Base-by-base conservation (phyloP, 2,888 invertebrate species). In the Myopa testacea region DNA sequence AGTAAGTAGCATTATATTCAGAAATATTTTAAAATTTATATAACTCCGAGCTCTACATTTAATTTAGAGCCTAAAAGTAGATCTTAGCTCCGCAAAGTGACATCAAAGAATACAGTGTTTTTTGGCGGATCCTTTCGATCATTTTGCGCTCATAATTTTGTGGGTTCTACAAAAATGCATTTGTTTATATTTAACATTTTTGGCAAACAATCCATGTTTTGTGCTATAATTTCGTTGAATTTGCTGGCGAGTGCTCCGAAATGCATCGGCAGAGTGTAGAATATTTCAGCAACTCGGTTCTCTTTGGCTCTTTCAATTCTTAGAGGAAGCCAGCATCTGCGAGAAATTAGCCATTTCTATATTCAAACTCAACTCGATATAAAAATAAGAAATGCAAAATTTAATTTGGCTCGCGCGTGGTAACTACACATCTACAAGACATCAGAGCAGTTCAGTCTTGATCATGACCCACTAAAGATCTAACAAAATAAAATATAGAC, bases 391-490 rank as follows among this genome's bases (percentile, higher is more conserved):
- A 73, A 75, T 73, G 52, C 55, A 73, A 78, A 79, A 62, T 74
- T 63, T n/a, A 70, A 77, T 55, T 55, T n/a, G 10, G 55, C 5
- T n/a, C 55, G 10, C 5, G 5, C 55, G 16, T 10, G 55, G 8
- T 55, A 12, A 79, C 37, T 12, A 37, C 37, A 67, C 45, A 52
- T 75, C 68, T 75, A 68, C 55, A 68, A 60, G 40, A 52, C 10
- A 34, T 37, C 45, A 37, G 26, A 34, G 50, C 69, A 76, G 40
- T 62, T 58, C 67, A 65, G 68, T 78, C 72, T 62, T 87, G 87
- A 86, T 88, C 87, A 87, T 88, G 87, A 88, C 87, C 87, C 86
- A 86, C 81, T 87, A 84, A 83, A 83, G 81, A 76, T 76, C 76
- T 76, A 52, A 70, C 4, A 70, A 63, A 45, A 73, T 77, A 77